Evolutionary conservation across 2,113 vertebrate species (phyloP).

Genomic region (Motacilla alba): DNA sequence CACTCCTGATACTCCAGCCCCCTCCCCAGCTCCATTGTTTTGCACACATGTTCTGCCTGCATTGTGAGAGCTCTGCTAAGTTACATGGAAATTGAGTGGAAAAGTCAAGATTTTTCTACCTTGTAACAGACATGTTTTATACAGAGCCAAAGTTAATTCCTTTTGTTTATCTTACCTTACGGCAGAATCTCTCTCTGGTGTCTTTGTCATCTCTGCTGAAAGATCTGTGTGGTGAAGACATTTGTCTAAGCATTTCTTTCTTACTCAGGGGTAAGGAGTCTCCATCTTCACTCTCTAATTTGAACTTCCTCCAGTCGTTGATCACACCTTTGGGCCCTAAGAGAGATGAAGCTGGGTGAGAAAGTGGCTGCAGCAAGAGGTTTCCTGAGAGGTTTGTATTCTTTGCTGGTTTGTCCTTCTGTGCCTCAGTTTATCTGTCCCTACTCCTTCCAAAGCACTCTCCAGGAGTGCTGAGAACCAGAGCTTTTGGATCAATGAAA

Average conservation of each 20-base stretch:
- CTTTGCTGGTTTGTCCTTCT: background rate
- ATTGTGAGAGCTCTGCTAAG: background rate
- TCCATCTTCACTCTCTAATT: slow-evolving; percentile 89
- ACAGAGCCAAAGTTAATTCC: background rate
- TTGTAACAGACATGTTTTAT: background rate
- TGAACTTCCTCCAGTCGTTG: slow-evolving; percentile 97
- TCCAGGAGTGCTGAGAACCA: background rate
- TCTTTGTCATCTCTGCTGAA: slow-evolving; percentile 76
- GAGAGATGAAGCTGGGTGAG: background rate
- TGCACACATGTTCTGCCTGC: background rate
- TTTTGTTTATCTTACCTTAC: slow-evolving; percentile 81
- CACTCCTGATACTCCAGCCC: accelerated
- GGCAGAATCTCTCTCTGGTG: slow-evolving; percentile 76
- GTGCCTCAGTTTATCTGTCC: background rate
- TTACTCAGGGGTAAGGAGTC: slow-evolving; percentile 82
- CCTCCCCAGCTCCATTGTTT: background rate
- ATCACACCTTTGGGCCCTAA: slow-evolving; percentile 97
- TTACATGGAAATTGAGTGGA: background rate
- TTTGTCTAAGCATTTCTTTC: slow-evolving; percentile 90
- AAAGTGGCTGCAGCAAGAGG: background rate
- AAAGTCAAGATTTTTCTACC: background rate
- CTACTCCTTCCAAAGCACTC: background rate
- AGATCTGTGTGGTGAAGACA: slow-evolving; percentile 84
- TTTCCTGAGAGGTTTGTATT: background rate
- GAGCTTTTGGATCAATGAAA: background rate